phyloP scores from a whole-genome alignment of 1,140 invertebrate genomes.

The Aplysia californica region DNA sequence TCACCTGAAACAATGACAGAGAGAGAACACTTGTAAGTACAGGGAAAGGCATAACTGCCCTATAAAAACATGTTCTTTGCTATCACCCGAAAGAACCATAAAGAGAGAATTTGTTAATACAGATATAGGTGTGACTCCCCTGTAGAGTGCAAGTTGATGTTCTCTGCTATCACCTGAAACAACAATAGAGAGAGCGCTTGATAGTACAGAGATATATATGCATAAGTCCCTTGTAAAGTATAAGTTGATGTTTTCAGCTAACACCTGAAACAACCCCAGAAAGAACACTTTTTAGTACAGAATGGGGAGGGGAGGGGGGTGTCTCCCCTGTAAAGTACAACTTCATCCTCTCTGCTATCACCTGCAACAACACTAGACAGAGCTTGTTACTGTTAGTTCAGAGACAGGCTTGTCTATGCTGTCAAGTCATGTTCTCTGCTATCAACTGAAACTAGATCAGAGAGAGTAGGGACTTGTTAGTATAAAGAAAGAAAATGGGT shows the following conservation, averaged over 20 bases:
- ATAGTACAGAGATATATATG: too few species aligned
- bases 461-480: not conserved
- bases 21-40: not conserved
- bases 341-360: conserved; percentile 48
- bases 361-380: conserved; percentile 36
- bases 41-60: not conserved
- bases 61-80: not conserved
- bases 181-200: too few species aligned
- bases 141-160: too few species aligned
- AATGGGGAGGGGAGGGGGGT: too few species aligned
- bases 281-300: not conserved
- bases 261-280: conserved; percentile 40
- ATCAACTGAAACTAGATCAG: conserved; percentile 46
- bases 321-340: not conserved
- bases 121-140: too few species aligned
- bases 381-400: too few species aligned
- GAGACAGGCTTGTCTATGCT: too few species aligned
- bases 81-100: too few species aligned
- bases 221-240: too few species aligned
- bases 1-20: conserved; percentile 41
- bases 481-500: not conserved
- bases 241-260: conserved; percentile 63
- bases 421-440: conserved; percentile 44
- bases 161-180: too few species aligned
- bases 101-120: too few species aligned